A percentile compares a stretch with the other conserved stretches of the same genome.
Conservation (phyloP, 2,888 invertebrate genomes). For the Drosophila barbarae region DNA sequence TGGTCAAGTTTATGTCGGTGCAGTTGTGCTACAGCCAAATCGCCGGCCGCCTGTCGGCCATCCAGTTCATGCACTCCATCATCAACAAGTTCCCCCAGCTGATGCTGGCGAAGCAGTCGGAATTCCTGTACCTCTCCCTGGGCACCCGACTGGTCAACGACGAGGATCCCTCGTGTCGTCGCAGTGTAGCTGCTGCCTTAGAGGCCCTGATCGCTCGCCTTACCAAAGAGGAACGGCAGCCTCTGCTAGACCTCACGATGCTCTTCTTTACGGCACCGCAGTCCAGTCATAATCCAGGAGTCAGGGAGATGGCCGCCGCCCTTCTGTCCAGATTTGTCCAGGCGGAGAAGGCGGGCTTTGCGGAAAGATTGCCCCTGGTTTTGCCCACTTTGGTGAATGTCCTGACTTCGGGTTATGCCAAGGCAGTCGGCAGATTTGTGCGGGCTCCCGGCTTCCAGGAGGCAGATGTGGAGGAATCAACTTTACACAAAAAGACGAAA, state of each 20-base stretch:
- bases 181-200: conserved; percentile 86
- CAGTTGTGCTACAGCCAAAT: conserved; percentile 91
- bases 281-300: conserved; percentile 82
- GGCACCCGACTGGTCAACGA: conserved; percentile 91
- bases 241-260: conserved; percentile 85
- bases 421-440: conserved; percentile 83
- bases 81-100: conserved; percentile 86
- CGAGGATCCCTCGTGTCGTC: conserved; percentile 87
- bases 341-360: conserved; percentile 87
- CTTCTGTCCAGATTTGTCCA: conserved; percentile 89
- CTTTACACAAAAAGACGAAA: conserved; percentile 25
- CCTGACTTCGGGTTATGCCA: conserved; percentile 80
- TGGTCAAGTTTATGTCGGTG: conserved; percentile 89
- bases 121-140: conserved; percentile 87
- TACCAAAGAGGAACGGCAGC: conserved; percentile 82
- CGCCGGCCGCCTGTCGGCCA: conserved; percentile 90
- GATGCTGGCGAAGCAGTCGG: conserved; percentile 76
- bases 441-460: conserved; percentile 79
- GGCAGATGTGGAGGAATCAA: conserved; percentile 6
- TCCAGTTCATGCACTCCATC: conserved; percentile 90
- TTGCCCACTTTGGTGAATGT: conserved; percentile 82
- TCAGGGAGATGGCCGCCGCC: conserved; percentile 88
- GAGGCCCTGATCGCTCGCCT: conserved; percentile 85
- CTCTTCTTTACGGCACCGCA: conserved; percentile 85
- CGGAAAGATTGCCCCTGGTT: conserved; percentile 82